These are phyloP conservation scores for Drosophila busckii DNA, from an alignment of 1,140 invertebrate genomes.

Conservation along the genomic window DNA sequence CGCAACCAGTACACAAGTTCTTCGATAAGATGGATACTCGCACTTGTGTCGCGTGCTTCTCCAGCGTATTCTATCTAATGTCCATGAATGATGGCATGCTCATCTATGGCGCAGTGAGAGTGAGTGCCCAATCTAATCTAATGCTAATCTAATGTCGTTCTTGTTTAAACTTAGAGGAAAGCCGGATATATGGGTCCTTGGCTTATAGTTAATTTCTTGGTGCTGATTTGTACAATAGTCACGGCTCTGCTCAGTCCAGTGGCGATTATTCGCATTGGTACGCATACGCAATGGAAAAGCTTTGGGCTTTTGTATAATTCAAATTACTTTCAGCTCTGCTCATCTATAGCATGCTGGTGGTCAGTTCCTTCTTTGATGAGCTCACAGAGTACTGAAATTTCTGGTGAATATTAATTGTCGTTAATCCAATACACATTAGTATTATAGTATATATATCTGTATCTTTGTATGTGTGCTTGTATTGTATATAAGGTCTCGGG, in stretches of 20 bases:
- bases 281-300: not conserved
- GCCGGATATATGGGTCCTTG: slow-evolving; percentile 5
- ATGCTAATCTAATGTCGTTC: not conserved
- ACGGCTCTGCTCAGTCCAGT: slow-evolving; percentile 16
- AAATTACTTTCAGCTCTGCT: not conserved
- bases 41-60: slow-evolving; percentile 3
- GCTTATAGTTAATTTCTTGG: slow-evolving; percentile 19
- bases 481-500: no score
- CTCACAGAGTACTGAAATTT: not conserved
- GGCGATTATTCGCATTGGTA: slow-evolving; percentile 11
- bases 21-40: slow-evolving; percentile 12
- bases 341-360: slow-evolving; percentile 11
- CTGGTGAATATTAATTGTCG: no score
- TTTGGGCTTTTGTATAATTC: not conserved
- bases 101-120: slow-evolving; percentile 4
- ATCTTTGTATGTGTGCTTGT: no score
- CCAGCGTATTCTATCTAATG: not conserved
- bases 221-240: slow-evolving; percentile 19
- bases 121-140: not conserved
- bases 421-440: no score
- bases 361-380: slow-evolving; percentile 20
- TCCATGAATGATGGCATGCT: slow-evolving; percentile 6
- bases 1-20: not conserved
- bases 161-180: slow-evolving; percentile 1
- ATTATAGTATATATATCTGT: no score